Percentiles rank a stretch among this genome's conserved stretches.
phyloP scores from a whole-genome alignment of 2,797 vertebrate genomes.

The Taeniopygia guttata region DNA sequence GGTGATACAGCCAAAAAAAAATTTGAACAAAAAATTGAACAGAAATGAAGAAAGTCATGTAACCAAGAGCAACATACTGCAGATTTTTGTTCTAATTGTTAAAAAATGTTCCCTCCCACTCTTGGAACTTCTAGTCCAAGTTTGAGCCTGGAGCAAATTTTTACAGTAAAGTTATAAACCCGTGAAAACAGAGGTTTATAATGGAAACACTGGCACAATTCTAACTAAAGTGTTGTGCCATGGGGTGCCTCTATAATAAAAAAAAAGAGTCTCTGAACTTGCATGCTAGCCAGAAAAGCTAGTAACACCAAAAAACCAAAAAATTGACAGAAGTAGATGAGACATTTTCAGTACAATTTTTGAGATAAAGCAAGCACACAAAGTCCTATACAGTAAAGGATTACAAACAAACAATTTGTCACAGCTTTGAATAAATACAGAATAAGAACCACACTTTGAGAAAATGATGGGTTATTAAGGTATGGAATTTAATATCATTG shows the following conservation, averaged over 20 bases:
- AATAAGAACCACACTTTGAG: conserved; percentile 83
- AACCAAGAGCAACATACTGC: conserved; percentile 21
- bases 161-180: conserved; percentile 71
- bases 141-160: conserved; percentile 64
- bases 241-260: conserved; percentile 25
- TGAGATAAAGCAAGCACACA: background rate
- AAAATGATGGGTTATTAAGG: conserved; percentile 93
- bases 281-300: conserved; percentile 20
- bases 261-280: background rate
- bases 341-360: background rate
- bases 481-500: conserved; percentile 89
- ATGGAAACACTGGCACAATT: conserved; percentile 66
- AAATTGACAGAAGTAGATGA: background rate
- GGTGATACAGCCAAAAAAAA: background rate
- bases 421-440: conserved; percentile 59
- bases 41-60: background rate
- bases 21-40: background rate
- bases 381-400: background rate
- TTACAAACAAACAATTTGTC: conserved; percentile 30
- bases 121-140: conserved; percentile 56
- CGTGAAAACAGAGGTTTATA: conserved; percentile 66
- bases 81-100: conserved; percentile 55
- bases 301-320: conserved; percentile 8
- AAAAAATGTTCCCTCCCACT: conserved; percentile 52
- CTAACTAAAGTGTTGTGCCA: conserved; percentile 48